A percentile compares a stretch with the other conserved stretches of the same genome.
These are phyloP conservation scores for Temnothorax ravouxi DNA, from an alignment of 2,888 invertebrate species.

Conservation along the genomic window DNA sequence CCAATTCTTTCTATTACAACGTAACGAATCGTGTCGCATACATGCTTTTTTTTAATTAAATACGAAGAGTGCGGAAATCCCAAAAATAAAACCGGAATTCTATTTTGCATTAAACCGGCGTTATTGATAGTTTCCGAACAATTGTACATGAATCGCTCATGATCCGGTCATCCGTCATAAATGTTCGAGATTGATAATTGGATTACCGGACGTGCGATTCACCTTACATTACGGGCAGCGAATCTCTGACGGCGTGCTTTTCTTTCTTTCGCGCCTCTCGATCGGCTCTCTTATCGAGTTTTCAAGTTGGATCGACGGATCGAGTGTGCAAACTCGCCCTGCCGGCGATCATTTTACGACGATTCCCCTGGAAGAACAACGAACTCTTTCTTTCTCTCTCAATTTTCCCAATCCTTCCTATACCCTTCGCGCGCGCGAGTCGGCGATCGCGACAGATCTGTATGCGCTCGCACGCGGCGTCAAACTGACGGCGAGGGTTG, in stretches of 20 bases:
- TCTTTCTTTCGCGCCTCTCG: constrained; percentile 29
- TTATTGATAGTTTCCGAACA: constrained; percentile 38
- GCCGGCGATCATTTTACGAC: constrained; percentile 30
- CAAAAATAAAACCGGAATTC: not conserved
- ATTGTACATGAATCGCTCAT: constrained; percentile 44
- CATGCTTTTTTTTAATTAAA: not conserved
- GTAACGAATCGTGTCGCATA: not conserved
- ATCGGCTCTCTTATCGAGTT: not conserved
- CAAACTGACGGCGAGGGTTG: constrained; percentile 83
- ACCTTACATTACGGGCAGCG: constrained; percentile 12
- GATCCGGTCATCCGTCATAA: constrained; percentile 21
- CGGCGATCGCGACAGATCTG: constrained; percentile 41
- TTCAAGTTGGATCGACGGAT: constrained; percentile 44
- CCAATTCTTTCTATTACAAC: not conserved
- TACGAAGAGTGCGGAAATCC: not conserved
- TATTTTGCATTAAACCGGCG: not conserved
- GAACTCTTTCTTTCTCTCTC: constrained; percentile 4
- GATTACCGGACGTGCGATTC: constrained; percentile 38
- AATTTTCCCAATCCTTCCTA: not conserved
- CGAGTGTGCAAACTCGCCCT: not conserved
- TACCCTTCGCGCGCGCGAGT: constrained; percentile 13
- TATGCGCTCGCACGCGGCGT: constrained; percentile 83
- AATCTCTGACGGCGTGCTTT: constrained; percentile 21
- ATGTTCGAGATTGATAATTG: constrained; percentile 14
- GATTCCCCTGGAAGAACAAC: constrained; percentile 22